Percentiles rank a stretch among this genome's conserved stretches.
phyloP scores from a whole-genome alignment of 2,113 vertebrate genomes.

The Solea solea region DNA sequence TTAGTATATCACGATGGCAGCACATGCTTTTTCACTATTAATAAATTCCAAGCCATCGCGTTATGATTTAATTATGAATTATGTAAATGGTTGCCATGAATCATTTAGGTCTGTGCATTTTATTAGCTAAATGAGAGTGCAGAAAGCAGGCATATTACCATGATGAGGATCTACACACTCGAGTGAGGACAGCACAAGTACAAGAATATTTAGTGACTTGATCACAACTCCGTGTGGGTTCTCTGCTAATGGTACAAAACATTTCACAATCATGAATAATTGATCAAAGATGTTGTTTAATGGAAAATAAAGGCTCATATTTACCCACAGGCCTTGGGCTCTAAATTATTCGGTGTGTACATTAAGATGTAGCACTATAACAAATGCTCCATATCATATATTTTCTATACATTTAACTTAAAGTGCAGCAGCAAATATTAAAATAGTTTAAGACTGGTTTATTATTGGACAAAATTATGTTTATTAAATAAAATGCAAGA shows the following conservation, averaged over 20 bases:
- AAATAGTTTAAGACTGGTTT: no score
- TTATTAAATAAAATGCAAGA: no score
- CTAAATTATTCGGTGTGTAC: constrained; percentile 16
- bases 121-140: constrained; percentile 81
- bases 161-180: constrained; percentile 68
- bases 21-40: constrained; percentile 88
- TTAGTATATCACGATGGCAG: constrained; percentile 83
- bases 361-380: constrained; percentile 27
- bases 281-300: constrained; percentile 55
- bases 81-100: constrained; percentile 88
- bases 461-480: no score
- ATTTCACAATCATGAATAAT: constrained; percentile 67
- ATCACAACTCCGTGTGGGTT: constrained; percentile 49
- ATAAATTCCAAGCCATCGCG: constrained; percentile 89
- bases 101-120: constrained; percentile 83
- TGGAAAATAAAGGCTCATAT: constrained; percentile 51
- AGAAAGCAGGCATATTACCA: constrained; percentile 68
- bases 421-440: background rate
- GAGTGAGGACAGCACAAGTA: constrained; percentile 58
- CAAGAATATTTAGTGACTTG: constrained; percentile 62
- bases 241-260: constrained; percentile 63
- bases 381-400: constrained; percentile 10
- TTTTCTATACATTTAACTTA: background rate
- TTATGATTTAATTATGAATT: constrained; percentile 93
- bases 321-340: constrained; percentile 43